Base-by-base conservation (phyloP, 2,113 vertebrate species). In the Leptosomus discolor region DNA sequence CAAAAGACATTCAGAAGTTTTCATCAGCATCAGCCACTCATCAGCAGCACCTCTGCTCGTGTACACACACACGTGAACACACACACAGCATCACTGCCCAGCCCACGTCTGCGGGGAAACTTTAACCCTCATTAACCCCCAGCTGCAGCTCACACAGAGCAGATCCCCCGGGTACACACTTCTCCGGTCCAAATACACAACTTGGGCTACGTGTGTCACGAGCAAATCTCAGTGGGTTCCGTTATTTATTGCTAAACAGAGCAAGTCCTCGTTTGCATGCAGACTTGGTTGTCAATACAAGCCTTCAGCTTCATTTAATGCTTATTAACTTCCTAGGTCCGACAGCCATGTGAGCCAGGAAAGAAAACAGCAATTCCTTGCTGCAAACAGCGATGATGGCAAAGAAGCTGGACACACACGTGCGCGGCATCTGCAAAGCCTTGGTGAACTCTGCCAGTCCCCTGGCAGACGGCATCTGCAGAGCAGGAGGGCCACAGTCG, bases 161-260 rank as follows among this genome's bases (percentile, higher is more conserved):
- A 21, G 21, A 93, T 39, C 60, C 60, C 53, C 9, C 1, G 6
- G 45, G 26, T 20, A 37, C 69, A n/a, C 34, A 2, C 34, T 8
- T 8, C 65, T 26, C 70, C 18, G 37, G 11, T 34, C 51, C 51
- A 32, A 70, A 37, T 0, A 18, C 46, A 30, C 11, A 13, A 11
- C 23, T n/a, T 1, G 2, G 29, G 65, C 37, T n/a, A 29, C 1
- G 23, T 1, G 26, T 20, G 43, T 37, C 16, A 27, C 0, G 0
- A 68, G 84, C 36, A 51, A 32, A 71, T 2, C 63, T 7, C 10
- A 16, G 46, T 3, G 27, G 21, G 8, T 23, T 20, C 61, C 36
- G 63, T 12, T 20, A 23, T 57, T 60, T 51, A 41, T 43, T 11
- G 37, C 69, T 48, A 19, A 67, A 48, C 1, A 26, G 27, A 53